Percentiles rank a stretch among this genome's conserved stretches.
These are phyloP conservation scores for Coelopa frigida DNA, from an alignment of 1,140 invertebrate genomes.

Conservation along the genomic window DNA sequence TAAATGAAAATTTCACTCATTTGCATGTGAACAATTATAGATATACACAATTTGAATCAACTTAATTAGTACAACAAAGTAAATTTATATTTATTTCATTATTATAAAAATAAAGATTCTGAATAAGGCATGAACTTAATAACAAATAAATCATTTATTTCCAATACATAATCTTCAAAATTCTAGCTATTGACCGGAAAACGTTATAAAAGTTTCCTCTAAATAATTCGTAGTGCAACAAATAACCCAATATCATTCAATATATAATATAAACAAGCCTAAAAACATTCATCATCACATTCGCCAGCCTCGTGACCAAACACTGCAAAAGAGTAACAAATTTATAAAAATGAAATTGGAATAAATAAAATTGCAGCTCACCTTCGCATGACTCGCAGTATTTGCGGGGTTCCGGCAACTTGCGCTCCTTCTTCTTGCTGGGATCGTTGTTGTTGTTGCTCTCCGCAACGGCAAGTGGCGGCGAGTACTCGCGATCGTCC, in stretches of 20 bases:
- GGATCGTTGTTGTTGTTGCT: constrained; percentile 41
- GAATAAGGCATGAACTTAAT: no score
- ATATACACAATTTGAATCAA: no score
- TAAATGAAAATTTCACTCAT: no score
- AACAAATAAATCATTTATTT: no score
- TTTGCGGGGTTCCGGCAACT: constrained; percentile 57
- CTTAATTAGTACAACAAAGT: no score
- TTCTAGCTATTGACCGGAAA: no score
- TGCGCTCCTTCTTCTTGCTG: constrained; percentile 42
- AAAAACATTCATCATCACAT: constrained; percentile 76
- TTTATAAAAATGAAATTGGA: neutral
- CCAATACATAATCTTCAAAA: no score
- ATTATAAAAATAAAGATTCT: no score
- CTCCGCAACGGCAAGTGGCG: constrained; percentile 34
- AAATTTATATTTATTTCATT: no score
- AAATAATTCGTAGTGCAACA: neutral
- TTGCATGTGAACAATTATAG: no score
- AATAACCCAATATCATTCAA: constrained; percentile 3
- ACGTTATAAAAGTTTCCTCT: constrained; percentile 1
- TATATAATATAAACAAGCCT: constrained; percentile 28
- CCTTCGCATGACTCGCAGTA: constrained; percentile 93
- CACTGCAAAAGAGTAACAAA: constrained; percentile 49
- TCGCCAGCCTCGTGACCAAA: constrained; percentile 73
- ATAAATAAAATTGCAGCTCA: constrained; percentile 32
- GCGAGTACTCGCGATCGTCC: constrained; percentile 48